Conservation (phyloP, 2,797 vertebrate genomes). For the Cossypha niveicapilla region DNA sequence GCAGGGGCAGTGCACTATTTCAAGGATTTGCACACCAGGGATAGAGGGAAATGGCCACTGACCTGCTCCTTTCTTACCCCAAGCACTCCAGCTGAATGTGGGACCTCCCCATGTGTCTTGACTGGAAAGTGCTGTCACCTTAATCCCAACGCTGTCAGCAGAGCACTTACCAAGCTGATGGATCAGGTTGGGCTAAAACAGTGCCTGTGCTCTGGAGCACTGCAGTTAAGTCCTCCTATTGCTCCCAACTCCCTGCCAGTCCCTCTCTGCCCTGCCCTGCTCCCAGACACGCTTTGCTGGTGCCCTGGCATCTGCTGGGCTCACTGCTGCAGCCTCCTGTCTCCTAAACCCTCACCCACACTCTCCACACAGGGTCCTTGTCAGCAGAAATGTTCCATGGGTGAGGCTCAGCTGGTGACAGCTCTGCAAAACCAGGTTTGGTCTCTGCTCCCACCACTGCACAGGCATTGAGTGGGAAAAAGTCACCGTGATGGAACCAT, state of each 20-base stretch:
- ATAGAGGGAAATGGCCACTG: rapidly evolving
- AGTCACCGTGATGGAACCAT: rapidly evolving
- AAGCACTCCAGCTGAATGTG: neutral
- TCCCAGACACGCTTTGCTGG: neutral
- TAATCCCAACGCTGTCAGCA: neutral
- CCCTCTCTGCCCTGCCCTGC: neutral
- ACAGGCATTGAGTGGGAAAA: neutral
- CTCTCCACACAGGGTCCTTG: neutral
- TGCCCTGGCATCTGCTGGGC: neutral
- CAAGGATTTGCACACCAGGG: neutral
- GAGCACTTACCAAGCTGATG: neutral
- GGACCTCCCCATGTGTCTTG: neutral
- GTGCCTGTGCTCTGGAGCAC: neutral
- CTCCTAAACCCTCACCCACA: rapidly evolving
- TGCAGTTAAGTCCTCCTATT: neutral
- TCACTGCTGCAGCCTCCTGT: neutral
- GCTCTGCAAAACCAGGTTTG: neutral
- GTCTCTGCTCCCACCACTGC: neutral
- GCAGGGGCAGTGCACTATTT: neutral
- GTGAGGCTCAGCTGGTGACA: neutral
- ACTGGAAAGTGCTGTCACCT: neutral
- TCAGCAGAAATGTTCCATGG: rapidly evolving
- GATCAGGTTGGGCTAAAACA: neutral
- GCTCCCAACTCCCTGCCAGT: neutral
- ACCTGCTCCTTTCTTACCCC: neutral